Evolutionary conservation across 2,888 invertebrate species (phyloP).

Genomic region (Pollenia labialis): DNA sequence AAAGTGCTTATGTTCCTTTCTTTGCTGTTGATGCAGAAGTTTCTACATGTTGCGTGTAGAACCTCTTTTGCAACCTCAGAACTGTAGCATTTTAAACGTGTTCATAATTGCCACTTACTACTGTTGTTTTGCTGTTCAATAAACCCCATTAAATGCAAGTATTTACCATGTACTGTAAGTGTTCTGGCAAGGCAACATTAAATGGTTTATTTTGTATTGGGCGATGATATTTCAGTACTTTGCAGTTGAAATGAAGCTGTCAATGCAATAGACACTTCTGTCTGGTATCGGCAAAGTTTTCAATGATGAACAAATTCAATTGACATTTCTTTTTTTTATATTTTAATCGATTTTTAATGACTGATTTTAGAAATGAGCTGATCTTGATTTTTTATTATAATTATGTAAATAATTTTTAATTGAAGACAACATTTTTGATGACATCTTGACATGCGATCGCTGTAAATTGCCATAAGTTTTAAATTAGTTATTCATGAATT

Average conservation of each 20-base stretch:
- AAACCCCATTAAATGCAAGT: constrained; percentile 43
- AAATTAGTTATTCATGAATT: constrained; percentile 27
- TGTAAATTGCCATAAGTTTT: background rate
- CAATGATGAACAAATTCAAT: constrained; percentile 40
- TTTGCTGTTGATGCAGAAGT: background rate
- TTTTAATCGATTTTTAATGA: constrained; percentile 68
- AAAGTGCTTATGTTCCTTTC: constrained; percentile 63
- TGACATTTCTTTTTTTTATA: constrained; percentile 75
- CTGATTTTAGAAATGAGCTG: constrained; percentile 48
- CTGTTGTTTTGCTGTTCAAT: constrained; percentile 27
- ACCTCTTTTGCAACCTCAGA: constrained; percentile 4
- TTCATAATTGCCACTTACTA: constrained; percentile 59
- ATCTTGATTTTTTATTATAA: constrained; percentile 75
- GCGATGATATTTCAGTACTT: background rate
- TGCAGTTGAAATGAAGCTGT: background rate
- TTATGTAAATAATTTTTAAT: constrained; percentile 77
- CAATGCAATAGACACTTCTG: background rate
- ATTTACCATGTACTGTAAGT: background rate
- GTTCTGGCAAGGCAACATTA: constrained; percentile 3
- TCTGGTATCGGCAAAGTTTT: background rate
- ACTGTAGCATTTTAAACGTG: constrained; percentile 29
- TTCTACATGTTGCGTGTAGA: constrained; percentile 35
- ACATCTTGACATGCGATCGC: constrained; percentile 62
- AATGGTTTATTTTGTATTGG: background rate
- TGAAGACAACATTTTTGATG: constrained; percentile 69